These are phyloP conservation scores for Phyllopteryx taeniolatus DNA, from an alignment of 2,113 vertebrate species.

Conservation along the genomic window DNA sequence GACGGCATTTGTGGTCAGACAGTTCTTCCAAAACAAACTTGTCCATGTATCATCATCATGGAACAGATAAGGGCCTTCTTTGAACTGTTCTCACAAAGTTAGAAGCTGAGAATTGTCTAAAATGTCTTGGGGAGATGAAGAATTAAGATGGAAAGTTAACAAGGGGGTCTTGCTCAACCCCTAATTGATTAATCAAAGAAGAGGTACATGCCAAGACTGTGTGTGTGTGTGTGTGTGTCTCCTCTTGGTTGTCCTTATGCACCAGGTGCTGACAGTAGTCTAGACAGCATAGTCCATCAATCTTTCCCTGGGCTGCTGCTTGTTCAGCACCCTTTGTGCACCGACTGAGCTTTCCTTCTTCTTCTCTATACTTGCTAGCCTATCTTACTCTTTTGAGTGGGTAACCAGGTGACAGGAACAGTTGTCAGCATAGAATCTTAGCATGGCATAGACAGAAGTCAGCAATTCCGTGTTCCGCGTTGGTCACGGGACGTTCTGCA, in stretches of 20 bases:
- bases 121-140: background rate
- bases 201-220: background rate
- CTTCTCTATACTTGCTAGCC: constrained; percentile 17
- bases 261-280: constrained; percentile 10
- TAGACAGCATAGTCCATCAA: constrained; percentile 42
- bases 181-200: constrained; percentile 1
- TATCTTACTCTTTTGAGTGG: constrained; percentile 30
- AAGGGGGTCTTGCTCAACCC: background rate
- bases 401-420: constrained; percentile 35
- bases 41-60: background rate
- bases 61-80: background rate
- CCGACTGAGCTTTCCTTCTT: constrained; percentile 19
- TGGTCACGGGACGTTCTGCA: too few species aligned
- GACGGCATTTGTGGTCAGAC: background rate
- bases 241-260: constrained; percentile 13
- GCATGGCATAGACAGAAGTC: too few species aligned
- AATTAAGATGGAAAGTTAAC: background rate
- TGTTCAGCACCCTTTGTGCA: constrained; percentile 28
- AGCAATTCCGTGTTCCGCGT: too few species aligned
- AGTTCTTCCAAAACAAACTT: background rate
- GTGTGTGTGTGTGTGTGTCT: background rate
- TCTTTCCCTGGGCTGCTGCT: constrained; percentile 33
- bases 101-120: background rate
- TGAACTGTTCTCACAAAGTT: background rate
- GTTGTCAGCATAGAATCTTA: constrained; percentile 39